Base-by-base conservation (phyloP, 2,888 invertebrate genomes). In the Campoletis raptor region DNA sequence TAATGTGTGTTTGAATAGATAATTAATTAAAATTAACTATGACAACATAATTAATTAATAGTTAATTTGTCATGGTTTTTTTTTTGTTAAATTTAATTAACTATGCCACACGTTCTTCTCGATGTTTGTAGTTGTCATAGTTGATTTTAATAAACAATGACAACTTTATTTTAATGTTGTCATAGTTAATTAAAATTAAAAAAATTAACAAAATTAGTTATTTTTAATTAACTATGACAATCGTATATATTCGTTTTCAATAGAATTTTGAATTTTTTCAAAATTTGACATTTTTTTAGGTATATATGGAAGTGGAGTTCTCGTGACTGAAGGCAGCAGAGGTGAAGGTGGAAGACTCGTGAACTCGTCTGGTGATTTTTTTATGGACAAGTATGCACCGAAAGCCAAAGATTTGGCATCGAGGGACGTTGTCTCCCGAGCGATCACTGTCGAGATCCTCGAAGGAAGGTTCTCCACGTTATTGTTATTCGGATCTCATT, bases 331-430 rank as follows among this genome's bases (percentile, higher is more conserved):
- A 94, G 99, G 98, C 0, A 98, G 97, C 91, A 97, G 99, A 88
- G 99, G 99, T 66, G 99, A 99, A 95, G 99, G 99, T 80, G 99
- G 99, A 6, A 99, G 97, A 95, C 96, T 99, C 4, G 96, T 99
- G 73, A 99, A 99, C 95, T 97, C 97, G 2, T 96, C 98, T 94
- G 99, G 99, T 69, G 99, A 99, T 95, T 96, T 99, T 66, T 99
- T 99, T 94, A 99, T 99, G 99, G 99, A 99, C 94, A 96, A 98
- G 69, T 99, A 99, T 95, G 99, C 99, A 7, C 99, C 99, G 0
- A 98, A 97, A 37, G 99, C 99, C 54, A 99, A 99, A 95, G 99
- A 99, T 95, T 95, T 99, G 88, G 99, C 99, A 30, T 98, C 99
- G 10, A 96, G 99, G 74, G 99, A 99, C 95, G 98, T 99, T 54